A percentile compares a stretch with the other conserved stretches of the same genome.
Evolutionary conservation across 2,113 vertebrate species (phyloP).

Genomic region (Crotalus viridis): DNA sequence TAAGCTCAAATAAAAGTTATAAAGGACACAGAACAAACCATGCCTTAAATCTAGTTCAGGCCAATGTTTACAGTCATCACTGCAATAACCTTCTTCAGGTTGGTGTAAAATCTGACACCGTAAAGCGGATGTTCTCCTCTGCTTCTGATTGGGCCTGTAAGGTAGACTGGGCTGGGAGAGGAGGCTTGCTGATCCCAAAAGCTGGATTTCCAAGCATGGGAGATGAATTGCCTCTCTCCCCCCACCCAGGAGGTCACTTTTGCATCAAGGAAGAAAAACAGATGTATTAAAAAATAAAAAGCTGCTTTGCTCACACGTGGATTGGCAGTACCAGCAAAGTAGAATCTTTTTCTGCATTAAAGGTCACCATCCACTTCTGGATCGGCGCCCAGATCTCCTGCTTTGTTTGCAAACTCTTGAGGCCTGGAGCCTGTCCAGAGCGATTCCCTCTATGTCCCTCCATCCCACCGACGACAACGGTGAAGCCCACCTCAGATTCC

Average conservation of each 20-base stretch:
- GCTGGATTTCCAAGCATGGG: neutral
- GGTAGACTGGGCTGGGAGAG: neutral
- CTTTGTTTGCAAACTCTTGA: conserved; percentile 3
- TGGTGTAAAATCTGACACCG: neutral
- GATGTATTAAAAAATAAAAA: neutral
- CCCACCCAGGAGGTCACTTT: neutral
- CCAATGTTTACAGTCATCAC: neutral
- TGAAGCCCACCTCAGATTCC: conserved; percentile 11
- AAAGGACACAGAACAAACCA: neutral
- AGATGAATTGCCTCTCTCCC: too few species aligned
- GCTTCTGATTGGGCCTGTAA: neutral
- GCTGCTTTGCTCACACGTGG: neutral
- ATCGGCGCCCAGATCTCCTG: neutral
- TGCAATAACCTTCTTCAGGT: neutral
- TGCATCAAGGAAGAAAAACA: neutral
- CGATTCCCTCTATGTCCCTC: neutral
- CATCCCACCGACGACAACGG: neutral
- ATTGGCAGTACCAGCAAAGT: conserved; percentile 34
- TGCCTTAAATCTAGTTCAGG: neutral
- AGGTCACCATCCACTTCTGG: conserved; percentile 42
- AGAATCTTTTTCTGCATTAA: conserved; percentile 44
- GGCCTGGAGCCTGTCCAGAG: conserved; percentile 25
- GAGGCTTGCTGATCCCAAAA: neutral
- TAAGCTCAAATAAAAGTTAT: neutral
- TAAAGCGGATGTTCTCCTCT: neutral